Percentiles rank a stretch among this genome's conserved stretches.
Evolutionary conservation across 2,113 vertebrate genomes (phyloP).

Genomic region (Aegypius monachus): DNA sequence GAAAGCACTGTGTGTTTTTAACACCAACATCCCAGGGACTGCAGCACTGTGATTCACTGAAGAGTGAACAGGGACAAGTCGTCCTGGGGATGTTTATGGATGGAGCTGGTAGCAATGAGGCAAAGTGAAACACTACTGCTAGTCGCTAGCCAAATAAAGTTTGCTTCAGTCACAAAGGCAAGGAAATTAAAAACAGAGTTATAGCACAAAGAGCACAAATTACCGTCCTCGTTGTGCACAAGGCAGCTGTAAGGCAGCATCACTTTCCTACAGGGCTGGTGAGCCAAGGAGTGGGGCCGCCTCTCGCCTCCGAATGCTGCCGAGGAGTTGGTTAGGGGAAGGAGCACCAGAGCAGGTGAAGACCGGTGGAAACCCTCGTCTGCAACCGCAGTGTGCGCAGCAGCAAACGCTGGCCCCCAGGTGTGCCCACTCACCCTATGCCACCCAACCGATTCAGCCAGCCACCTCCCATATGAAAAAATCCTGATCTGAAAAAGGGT

Average conservation of each 20-base stretch:
- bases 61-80: accelerated
- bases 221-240: accelerated
- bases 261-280: accelerated
- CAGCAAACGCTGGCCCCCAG: neutral
- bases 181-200: neutral
- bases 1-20: neutral
- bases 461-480: accelerated
- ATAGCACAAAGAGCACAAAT: neutral
- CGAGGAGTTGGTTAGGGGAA: neutral
- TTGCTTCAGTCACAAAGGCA: accelerated
- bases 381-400: neutral
- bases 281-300: too few species aligned
- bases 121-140: accelerated
- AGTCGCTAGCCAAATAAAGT: neutral
- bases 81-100: too few species aligned
- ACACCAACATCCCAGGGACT: neutral
- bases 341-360: neutral
- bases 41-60: accelerated
- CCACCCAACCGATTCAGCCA: neutral
- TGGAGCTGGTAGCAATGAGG: neutral
- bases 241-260: neutral
- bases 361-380: neutral
- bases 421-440: accelerated
- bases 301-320: neutral
- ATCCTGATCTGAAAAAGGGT: neutral